Conservation (phyloP, 2,797 vertebrate genomes). For the Sebastes hubbsi region DNA sequence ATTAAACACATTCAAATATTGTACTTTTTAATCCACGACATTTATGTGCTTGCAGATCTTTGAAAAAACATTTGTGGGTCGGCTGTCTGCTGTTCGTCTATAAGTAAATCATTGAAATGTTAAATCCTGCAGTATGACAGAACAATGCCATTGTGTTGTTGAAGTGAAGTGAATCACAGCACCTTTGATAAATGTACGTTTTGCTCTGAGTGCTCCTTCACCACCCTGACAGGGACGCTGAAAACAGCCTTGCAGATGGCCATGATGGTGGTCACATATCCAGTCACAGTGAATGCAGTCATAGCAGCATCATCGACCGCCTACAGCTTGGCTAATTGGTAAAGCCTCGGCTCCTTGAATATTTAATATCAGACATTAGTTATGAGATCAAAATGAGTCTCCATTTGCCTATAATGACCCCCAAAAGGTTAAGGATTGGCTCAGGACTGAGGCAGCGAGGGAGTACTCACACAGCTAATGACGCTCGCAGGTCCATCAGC, state of each 20-base stretch:
- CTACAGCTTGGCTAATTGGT: constrained; percentile 66
- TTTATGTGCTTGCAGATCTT: neutral
- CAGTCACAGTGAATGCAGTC: constrained; percentile 13
- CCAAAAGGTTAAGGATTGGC: constrained; percentile 48
- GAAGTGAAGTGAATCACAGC: neutral
- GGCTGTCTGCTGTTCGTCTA: neutral
- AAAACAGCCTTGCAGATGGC: neutral
- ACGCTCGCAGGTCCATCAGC: constrained; percentile 59
- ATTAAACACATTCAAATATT: neutral
- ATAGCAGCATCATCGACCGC: constrained; percentile 34
- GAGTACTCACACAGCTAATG: constrained; percentile 56
- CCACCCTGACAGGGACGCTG: neutral
- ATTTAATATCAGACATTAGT: constrained; percentile 71
- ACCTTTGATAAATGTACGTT: neutral
- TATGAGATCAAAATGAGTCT: constrained; percentile 56
- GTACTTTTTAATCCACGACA: neutral
- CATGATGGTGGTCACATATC: constrained; percentile 12
- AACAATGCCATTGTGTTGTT: neutral
- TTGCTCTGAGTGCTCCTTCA: neutral
- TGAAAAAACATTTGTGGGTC: no score
- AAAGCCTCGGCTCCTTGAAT: constrained; percentile 55
- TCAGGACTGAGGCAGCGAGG: constrained; percentile 21
- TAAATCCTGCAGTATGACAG: neutral
- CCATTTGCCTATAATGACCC: constrained; percentile 55
- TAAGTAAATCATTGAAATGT: neutral